These are phyloP conservation scores for Diadema setosum DNA, from an alignment of 35 echinoderm and acorn worm species.

Conservation along the genomic window DNA sequence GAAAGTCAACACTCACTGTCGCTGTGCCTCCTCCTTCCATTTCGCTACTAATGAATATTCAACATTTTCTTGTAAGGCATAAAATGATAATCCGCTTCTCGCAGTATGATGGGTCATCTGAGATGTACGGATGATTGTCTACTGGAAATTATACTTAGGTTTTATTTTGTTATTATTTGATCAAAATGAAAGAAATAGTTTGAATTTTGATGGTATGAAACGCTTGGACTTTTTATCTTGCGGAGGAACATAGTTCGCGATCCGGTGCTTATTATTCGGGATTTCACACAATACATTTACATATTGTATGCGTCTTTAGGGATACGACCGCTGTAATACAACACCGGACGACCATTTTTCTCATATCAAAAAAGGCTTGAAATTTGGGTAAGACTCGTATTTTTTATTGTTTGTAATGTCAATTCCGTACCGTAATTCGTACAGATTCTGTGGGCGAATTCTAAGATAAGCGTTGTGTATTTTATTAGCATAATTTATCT, in stretches of 20 bases:
- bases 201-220: background rate
- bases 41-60: background rate
- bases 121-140: background rate
- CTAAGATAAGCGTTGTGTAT: background rate
- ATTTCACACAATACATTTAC: background rate
- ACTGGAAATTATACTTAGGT: no score
- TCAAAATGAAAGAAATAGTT: background rate
- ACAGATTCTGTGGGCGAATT: background rate
- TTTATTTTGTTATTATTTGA: background rate
- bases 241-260: background rate
- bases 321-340: constrained; percentile 17
- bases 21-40: background rate
- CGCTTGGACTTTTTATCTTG: background rate
- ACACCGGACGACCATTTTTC: constrained; percentile 17
- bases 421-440: background rate
- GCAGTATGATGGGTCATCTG: background rate
- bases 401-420: background rate
- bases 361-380: background rate
- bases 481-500: constrained; percentile 97
- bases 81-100: background rate
- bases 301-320: background rate
- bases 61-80: background rate
- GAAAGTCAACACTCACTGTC: background rate
- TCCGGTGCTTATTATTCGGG: background rate
- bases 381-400: constrained; percentile 23